Conservation (phyloP, 2,113 vertebrate genomes). For the Nicator chloris region DNA sequence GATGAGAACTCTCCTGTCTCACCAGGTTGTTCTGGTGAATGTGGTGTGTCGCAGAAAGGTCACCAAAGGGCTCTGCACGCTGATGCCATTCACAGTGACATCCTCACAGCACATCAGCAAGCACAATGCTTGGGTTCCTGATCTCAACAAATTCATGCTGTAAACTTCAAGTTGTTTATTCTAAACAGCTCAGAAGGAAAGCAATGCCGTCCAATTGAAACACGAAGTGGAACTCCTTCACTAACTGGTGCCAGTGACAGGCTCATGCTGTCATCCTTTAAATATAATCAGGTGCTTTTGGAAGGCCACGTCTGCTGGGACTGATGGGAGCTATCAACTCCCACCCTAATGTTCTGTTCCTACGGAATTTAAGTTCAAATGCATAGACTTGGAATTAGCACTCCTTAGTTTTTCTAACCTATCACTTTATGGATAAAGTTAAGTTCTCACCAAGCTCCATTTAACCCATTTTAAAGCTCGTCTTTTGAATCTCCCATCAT, state of each 20-base stretch:
- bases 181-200: not conserved
- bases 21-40: not conserved
- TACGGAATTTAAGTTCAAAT: not conserved
- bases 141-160: not conserved
- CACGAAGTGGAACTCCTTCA: not conserved
- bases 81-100: not conserved
- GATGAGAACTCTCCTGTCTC: not conserved
- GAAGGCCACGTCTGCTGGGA: not conserved
- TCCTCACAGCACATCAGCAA: not conserved
- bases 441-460: not conserved
- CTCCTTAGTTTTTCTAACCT: not conserved
- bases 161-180: not conserved
- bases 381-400: not conserved
- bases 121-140: not conserved
- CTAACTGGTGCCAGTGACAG: not conserved
- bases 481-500: not conserved
- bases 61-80: not conserved
- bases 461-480: not conserved
- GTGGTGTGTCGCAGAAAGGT: not conserved
- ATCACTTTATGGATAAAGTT: not conserved
- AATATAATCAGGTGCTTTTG: not conserved
- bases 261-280: accelerated
- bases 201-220: not conserved
- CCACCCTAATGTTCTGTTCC: not conserved
- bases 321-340: not conserved